Evolutionary conservation across 1,140 invertebrate genomes (phyloP), one percentile per base, ranked within the genome.

Genomic region (Procambarus clarkii): DNA sequence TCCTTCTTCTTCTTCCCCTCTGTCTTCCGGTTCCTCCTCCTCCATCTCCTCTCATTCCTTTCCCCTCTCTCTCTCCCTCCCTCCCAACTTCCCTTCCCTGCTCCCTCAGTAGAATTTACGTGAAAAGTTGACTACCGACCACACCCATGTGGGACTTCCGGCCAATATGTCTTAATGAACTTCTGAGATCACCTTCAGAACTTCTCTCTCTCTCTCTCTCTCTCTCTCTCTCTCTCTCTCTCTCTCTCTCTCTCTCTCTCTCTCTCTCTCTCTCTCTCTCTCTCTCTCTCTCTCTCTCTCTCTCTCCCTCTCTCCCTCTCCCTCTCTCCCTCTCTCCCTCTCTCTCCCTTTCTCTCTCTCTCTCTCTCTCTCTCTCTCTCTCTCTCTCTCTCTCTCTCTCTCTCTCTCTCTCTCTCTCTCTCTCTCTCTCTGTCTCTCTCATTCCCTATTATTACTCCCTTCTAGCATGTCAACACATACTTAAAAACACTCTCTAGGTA

Each of bases 111-210:
- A 86, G 84, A 44, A 86, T 86, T 86, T 86, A 86, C 81, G 86
- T 88, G 86, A 80, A 88, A 88, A 88, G 86, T 88, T 88, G 86
- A 88, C 86, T 88, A 44, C 2, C 46, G 54, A 48, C 86, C 86
- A 88, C 86, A 78, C 86, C 86, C 86, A 88, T 64, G 21, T 11
- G 86, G 86, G 86, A 88, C 77, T 88, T 88, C 86, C 86, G 86
- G 76, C 86, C 86, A 88, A 88, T 88, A 88, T 88, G 77, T 88
- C 86, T 88, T 88, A 88, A 88, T 88, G 86, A 88, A 88, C 77
- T 88, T 80, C 86, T 88, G 58, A 88, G 86, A 88, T 34, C 58
- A 8, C 50, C 21, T 21, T 9, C 48, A 9, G 9, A 24, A 3
- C 46, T 7, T 45, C n/a, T 2, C 9, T 15, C 44, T 24, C 24